Conservation (phyloP, 2,113 vertebrate genomes). For the Pseudorhombus dupliciocellatus region DNA sequence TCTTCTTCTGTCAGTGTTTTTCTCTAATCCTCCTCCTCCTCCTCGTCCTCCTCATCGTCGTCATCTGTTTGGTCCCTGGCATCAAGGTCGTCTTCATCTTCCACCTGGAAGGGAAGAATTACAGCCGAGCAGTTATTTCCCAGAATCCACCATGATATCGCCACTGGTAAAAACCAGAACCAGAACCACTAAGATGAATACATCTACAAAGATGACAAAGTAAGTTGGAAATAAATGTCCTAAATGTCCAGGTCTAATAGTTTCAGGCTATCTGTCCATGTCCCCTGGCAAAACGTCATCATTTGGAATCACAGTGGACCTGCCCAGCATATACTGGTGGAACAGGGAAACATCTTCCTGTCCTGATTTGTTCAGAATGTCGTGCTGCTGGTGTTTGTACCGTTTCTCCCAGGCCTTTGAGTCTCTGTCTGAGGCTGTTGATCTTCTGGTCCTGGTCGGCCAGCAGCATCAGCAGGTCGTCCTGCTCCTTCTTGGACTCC, state of each 20-base stretch:
- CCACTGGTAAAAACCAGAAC: background rate
- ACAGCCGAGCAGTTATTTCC: constrained; percentile 49
- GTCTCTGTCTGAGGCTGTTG: constrained; percentile 82
- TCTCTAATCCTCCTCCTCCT: constrained; percentile 73
- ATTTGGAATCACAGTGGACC: too few relatives aligned
- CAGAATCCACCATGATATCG: background rate
- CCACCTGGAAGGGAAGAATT: constrained; percentile 74
- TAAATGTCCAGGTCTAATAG: too few relatives aligned
- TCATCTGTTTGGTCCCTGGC: constrained; percentile 78
- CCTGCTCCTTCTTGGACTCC: constrained; percentile 96
- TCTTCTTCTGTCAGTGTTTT: constrained; percentile 50
- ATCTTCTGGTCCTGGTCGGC: constrained; percentile 99
- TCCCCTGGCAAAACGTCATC: too few relatives aligned
- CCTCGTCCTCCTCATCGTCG: constrained; percentile 73
- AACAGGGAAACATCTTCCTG: too few relatives aligned
- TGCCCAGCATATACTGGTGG: too few relatives aligned
- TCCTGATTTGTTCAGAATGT: too few relatives aligned
- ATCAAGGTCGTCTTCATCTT: constrained; percentile 84
- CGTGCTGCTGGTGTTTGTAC: constrained; percentile 71
- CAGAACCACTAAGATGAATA: background rate
- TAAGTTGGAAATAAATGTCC: too few relatives aligned
- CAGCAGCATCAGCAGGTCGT: constrained; percentile 94
- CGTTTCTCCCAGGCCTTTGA: constrained; percentile 90
- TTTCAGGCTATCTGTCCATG: too few relatives aligned
- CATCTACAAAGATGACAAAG: too few relatives aligned